These are phyloP conservation scores for Ephydatia muelleri DNA, from an alignment of 37 sponge, comb jelly and placozoan genomes.

Conservation along the genomic window DNA sequence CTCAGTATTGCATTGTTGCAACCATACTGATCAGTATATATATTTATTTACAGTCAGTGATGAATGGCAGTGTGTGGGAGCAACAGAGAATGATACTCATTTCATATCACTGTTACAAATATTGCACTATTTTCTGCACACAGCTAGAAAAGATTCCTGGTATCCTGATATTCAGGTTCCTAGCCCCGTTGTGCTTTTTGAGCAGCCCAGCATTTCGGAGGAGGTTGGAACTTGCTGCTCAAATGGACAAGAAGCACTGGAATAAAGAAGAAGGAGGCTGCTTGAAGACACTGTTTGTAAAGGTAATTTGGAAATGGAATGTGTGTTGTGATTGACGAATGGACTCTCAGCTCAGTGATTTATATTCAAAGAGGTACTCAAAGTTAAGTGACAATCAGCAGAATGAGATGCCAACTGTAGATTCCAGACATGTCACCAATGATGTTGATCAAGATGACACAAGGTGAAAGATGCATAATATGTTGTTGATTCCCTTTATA, in stretches of 20 bases:
- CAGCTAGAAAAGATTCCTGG: constrained; percentile 64
- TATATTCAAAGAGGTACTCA: background rate
- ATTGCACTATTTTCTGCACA: background rate
- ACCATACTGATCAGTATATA: background rate
- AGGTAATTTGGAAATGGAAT: background rate
- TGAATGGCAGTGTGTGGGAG: no score
- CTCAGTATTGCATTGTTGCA: background rate
- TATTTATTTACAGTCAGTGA: background rate
- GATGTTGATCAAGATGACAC: background rate
- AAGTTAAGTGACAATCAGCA: background rate
- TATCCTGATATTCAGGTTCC: constrained; percentile 62
- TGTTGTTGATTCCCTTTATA: background rate
- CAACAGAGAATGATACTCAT: no score
- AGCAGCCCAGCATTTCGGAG: constrained; percentile 55
- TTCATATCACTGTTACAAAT: no score
- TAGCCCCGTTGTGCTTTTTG: constrained; percentile 66
- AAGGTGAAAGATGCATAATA: background rate
- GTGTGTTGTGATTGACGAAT: background rate
- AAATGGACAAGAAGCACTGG: background rate
- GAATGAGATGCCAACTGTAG: background rate
- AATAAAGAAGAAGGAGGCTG: constrained; percentile 3
- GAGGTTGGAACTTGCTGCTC: constrained; percentile 26
- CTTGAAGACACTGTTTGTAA: background rate
- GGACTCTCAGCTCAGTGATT: background rate
- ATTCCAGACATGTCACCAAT: background rate